phyloP scores from a whole-genome alignment of 2,797 vertebrate genomes.

The Champsocephalus esox region DNA sequence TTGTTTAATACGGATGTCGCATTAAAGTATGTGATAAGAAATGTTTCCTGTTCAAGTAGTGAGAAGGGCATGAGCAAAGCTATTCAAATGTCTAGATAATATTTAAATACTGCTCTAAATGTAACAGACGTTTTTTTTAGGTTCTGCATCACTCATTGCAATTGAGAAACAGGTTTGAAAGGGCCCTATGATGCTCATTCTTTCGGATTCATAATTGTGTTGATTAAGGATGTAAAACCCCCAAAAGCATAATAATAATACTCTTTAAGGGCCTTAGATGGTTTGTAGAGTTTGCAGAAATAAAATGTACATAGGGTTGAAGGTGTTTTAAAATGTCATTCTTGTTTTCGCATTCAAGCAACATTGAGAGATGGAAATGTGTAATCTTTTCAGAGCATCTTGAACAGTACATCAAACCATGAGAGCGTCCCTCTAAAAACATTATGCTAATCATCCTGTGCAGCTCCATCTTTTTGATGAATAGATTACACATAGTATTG shows the following conservation, averaged over 20 bases:
- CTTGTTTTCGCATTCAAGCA: conserved; percentile 20
- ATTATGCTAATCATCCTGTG: conserved; percentile 65
- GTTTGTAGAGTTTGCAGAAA: neutral
- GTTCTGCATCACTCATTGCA: neutral
- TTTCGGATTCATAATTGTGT: too few species aligned
- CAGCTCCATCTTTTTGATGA: conserved; percentile 39
- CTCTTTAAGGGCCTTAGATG: neutral
- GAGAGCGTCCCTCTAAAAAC: conserved; percentile 64
- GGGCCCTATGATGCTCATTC: too few species aligned
- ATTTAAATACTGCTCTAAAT: neutral
- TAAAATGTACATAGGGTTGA: neutral
- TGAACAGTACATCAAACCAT: conserved; percentile 60
- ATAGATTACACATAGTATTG: conserved; percentile 26
- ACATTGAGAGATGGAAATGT: conserved; percentile 40
- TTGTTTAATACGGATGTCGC: neutral
- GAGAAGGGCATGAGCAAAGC: neutral
- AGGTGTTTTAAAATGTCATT: neutral
- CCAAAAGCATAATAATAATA: neutral
- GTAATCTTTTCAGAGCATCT: conserved; percentile 40
- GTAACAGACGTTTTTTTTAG: neutral
- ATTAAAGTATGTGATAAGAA: neutral
- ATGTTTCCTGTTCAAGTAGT: neutral
- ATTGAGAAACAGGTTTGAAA: neutral
- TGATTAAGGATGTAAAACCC: too few species aligned
- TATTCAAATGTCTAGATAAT: too few species aligned